These are phyloP conservation scores for Chalcis sispes DNA, from an alignment of 2,888 invertebrate species.

Conservation along the genomic window DNA sequence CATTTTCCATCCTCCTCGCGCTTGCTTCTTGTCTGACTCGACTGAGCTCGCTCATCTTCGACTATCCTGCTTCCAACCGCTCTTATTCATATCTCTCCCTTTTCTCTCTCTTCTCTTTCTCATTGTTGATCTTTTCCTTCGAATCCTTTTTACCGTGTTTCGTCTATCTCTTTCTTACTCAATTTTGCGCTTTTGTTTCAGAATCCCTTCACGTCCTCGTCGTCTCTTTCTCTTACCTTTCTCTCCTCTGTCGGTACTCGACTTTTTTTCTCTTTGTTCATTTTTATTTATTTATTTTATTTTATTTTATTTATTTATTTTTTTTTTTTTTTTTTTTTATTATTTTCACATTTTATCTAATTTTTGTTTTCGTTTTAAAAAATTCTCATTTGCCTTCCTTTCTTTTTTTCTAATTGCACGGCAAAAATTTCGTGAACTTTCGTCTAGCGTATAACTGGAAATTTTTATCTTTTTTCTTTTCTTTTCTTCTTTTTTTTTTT, in stretches of 20 bases:
- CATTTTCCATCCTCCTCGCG: slow-evolving; percentile 66
- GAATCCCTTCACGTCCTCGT: slow-evolving; percentile 7
- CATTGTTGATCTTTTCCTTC: slow-evolving; percentile 47
- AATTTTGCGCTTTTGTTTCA: slow-evolving; percentile 22
- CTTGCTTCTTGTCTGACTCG: too few species aligned
- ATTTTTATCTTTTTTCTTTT: too few species aligned
- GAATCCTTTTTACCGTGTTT: slow-evolving; percentile 18
- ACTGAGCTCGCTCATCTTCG: slow-evolving; percentile 27
- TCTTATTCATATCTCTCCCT: neutral
- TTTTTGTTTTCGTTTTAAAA: neutral
- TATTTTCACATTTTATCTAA: slow-evolving; percentile 9
- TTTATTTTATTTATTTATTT: neutral
- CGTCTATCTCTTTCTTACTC: slow-evolving; percentile 9
- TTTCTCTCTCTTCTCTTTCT: slow-evolving; percentile 20
- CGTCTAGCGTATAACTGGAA: too few species aligned
- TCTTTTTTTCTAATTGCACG: too few species aligned
- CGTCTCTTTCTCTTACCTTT: neutral
- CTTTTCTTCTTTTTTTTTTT: too few species aligned
- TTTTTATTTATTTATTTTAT: neutral
- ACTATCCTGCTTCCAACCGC: too few species aligned
- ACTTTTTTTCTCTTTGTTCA: neutral
- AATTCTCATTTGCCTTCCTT: slow-evolving; percentile 1
- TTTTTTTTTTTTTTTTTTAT: neutral
- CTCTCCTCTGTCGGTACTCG: neutral
- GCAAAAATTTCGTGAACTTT: too few species aligned